Base-by-base conservation (phyloP, 1,140 invertebrate species). In the Sipha flava region DNA sequence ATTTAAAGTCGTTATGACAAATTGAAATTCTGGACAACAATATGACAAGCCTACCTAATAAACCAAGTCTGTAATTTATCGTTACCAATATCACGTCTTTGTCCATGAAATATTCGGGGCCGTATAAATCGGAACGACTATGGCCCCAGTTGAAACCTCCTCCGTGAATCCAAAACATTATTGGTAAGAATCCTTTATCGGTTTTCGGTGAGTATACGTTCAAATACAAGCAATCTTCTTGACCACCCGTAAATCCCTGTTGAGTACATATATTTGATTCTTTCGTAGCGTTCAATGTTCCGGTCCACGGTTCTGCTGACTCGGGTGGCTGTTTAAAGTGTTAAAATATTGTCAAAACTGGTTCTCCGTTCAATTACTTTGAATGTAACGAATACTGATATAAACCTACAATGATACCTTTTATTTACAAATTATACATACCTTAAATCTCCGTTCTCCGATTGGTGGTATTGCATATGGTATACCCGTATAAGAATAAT, bases 391-490 rank as follows among this genome's bases (percentile, higher is more conserved):
- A n/a, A n/a, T n/a, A n/a, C n/a, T n/a, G n/a, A n/a, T n/a, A n/a
- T n/a, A n/a, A n/a, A n/a, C 54, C 68, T 80, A 40, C 14, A 66
- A 23, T 66, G n/a, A 18, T 3, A 14, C 14, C 43, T 2, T 45
- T 10, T 62, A 43, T 43, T 43, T 43, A n/a, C 9, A 43, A 3
- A 43, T 43, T 6, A 43, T 43, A 7, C 40, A 1, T 83, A 87
- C 86, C 83, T 85, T 84, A 70, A 92, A 92, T 72, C 91, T 85
- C 0, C 90, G 84, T 0, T 87, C 85, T 16, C 88, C 89, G 0
- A 91, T 82, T 0, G 91, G 91, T 9, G 91, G 87, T 82, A 89
- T 86, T 7, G 91, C 91, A 82, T 90, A 92, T 0, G 90, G 90
- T 45, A 92, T 90, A 4, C 90, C 90, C 40, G 88, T 86, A 85